phyloP scores from a whole-genome alignment of 2,113 vertebrate species.

The Planiliza haematocheilus region DNA sequence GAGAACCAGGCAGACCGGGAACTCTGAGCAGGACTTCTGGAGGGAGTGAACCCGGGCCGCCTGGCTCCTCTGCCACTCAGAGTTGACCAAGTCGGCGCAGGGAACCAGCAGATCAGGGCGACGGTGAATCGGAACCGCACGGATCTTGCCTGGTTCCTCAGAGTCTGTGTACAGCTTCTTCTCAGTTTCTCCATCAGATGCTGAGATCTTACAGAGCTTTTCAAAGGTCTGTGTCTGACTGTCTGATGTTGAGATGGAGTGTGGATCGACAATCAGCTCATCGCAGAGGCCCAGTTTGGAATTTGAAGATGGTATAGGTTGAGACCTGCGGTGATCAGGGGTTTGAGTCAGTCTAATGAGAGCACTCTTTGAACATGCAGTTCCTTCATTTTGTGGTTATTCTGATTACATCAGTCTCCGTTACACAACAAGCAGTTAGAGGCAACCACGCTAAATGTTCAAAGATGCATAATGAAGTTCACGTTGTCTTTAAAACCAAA shows the following conservation, averaged over 20 bases:
- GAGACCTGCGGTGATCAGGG: constrained; percentile 67
- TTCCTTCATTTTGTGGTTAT: constrained; percentile 13
- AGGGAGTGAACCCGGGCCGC: constrained; percentile 89
- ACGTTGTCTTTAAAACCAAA: no score
- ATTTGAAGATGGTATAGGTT: constrained; percentile 1
- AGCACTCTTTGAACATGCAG: background rate
- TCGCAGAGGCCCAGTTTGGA: background rate
- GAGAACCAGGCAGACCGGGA: constrained; percentile 90
- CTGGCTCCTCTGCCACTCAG: constrained; percentile 92
- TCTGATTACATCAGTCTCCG: background rate
- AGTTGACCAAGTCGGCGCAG: constrained; percentile 91
- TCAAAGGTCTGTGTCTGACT: fast-evolving
- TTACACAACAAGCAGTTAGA: background rate
- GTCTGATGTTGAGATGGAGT: background rate
- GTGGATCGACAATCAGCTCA: background rate
- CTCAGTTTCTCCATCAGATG: background rate
- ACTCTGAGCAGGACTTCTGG: constrained; percentile 88
- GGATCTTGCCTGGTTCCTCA: constrained; percentile 53
- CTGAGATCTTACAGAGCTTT: background rate
- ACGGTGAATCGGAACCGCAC: constrained; percentile 87
- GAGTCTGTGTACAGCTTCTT: background rate
- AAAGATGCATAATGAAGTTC: no score
- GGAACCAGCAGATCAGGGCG: constrained; percentile 90
- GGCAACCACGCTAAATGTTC: background rate
- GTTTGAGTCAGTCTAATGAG: constrained; percentile 51